phyloP scores from a whole-genome alignment of 2,888 invertebrate species.

The Unio delphinus region DNA sequence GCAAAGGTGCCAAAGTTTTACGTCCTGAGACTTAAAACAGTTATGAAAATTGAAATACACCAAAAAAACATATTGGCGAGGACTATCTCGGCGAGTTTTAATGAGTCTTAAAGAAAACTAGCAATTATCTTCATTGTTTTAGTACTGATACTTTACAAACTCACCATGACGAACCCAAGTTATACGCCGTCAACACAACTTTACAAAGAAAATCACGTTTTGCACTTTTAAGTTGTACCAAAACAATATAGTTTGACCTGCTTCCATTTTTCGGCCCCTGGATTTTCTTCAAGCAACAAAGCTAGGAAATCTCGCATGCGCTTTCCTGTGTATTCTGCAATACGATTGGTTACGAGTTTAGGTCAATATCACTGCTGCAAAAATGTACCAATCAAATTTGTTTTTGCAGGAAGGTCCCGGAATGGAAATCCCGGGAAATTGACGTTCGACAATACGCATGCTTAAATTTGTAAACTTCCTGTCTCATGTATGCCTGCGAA shows the following conservation, averaged over 20 bases:
- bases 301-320: slow-evolving; percentile 44
- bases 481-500: background rate
- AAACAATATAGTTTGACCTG: slow-evolving; percentile 35
- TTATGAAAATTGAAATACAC: too few relatives aligned
- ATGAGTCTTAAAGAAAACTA: background rate
- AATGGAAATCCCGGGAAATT: slow-evolving; percentile 32
- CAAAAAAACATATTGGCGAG: too few relatives aligned
- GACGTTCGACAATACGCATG: slow-evolving; percentile 30
- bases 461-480: slow-evolving; percentile 42
- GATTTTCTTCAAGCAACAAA: slow-evolving; percentile 45
- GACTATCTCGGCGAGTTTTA: background rate
- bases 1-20: too few relatives aligned
- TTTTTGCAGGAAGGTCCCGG: slow-evolving; percentile 9
- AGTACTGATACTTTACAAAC: too few relatives aligned
- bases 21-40: too few relatives aligned
- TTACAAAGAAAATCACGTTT: too few relatives aligned
- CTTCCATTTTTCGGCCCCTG: slow-evolving; percentile 44
- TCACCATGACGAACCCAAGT: too few relatives aligned
- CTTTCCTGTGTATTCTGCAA: slow-evolving; percentile 18
- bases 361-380: slow-evolving; percentile 28
- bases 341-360: slow-evolving; percentile 41
- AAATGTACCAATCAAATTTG: slow-evolving; percentile 33
- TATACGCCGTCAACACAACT: too few relatives aligned
- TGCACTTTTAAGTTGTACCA: slow-evolving; percentile 15
- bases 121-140: too few relatives aligned